Percentiles rank a stretch among this genome's conserved stretches.
Conservation (phyloP, 2,113 vertebrate genomes). For the Sigmodon hispidus region DNA sequence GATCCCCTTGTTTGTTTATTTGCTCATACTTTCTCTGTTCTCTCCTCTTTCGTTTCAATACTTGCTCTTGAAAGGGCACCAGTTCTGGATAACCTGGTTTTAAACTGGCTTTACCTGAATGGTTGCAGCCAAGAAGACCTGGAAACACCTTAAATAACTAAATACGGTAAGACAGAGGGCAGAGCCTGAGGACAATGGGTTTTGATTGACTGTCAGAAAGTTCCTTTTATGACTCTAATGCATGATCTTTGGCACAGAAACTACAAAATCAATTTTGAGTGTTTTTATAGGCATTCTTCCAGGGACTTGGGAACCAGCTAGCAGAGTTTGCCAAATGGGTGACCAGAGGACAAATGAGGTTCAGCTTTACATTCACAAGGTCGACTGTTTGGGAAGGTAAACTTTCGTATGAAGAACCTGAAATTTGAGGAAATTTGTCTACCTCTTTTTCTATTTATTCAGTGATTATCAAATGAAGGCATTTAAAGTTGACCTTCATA, state of each 20-base stretch:
- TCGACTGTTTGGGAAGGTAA: conserved; percentile 40
- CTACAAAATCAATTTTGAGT: conserved; percentile 27
- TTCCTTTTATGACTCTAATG: background rate
- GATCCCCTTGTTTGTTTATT: background rate
- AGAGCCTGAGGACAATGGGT: background rate
- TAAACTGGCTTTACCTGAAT: background rate
- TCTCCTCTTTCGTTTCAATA: background rate
- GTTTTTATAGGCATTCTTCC: conserved; percentile 20
- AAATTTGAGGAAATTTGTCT: background rate
- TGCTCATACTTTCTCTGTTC: background rate
- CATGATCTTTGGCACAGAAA: conserved; percentile 1
- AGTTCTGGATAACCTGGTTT: background rate
- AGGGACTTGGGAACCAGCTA: background rate
- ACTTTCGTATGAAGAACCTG: background rate
- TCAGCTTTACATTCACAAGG: background rate
- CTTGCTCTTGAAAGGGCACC: background rate
- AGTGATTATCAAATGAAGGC: conserved; percentile 27
- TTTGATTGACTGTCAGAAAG: background rate
- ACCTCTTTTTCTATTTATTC: conserved; percentile 23
- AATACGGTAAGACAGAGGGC: background rate
- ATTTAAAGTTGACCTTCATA: conserved; percentile 15
- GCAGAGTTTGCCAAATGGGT: background rate
- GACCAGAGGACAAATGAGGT: background rate
- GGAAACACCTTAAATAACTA: conserved; percentile 9
- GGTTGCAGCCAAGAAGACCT: background rate